A percentile compares a stretch with the other conserved stretches of the same genome.
phyloP scores from a whole-genome alignment of 2,797 vertebrate genomes.

The Astyanax mexicanus region DNA sequence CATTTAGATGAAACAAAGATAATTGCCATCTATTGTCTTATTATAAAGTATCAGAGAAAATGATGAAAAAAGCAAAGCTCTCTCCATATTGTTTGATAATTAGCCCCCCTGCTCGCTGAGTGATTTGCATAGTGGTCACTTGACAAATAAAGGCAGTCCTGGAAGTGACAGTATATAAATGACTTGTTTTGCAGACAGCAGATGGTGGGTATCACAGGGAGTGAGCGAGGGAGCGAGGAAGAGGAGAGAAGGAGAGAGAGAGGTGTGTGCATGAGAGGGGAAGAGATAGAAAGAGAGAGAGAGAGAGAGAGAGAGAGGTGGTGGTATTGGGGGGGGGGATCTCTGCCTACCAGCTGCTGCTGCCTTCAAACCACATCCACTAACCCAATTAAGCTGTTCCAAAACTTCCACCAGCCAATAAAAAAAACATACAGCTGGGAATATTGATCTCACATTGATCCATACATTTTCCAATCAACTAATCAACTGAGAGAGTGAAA shows the following conservation, averaged over 20 bases:
- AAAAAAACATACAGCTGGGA: neutral
- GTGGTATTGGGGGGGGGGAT: conserved; percentile 75
- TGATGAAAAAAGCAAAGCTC: conserved; percentile 73
- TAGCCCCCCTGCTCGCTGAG: conserved; percentile 74
- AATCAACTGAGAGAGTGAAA: conserved; percentile 8
- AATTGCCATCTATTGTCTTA: conserved; percentile 61
- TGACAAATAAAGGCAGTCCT: conserved; percentile 84
- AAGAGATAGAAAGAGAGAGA: conserved; percentile 73
- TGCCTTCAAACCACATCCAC: conserved; percentile 67
- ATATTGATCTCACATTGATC: conserved; percentile 45
- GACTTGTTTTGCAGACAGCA: conserved; percentile 93
- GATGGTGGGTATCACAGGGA: conserved; percentile 90
- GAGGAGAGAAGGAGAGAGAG: conserved; percentile 75
- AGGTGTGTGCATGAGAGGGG: too few relatives aligned
- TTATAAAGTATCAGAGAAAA: conserved; percentile 59
- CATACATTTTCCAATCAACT: conserved; percentile 20
- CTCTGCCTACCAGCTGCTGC: conserved; percentile 90
- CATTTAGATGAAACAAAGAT: too few relatives aligned
- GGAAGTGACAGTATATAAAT: conserved; percentile 87
- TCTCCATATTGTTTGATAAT: conserved; percentile 79
- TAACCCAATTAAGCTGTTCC: conserved; percentile 78
- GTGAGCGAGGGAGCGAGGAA: conserved; percentile 74
- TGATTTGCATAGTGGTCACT: conserved; percentile 87
- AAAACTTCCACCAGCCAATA: conserved; percentile 38
- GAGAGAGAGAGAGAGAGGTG: conserved; percentile 72